Percentiles rank a stretch among this genome's conserved stretches.
Evolutionary conservation across 2,888 invertebrate species (phyloP).

Genomic region (Tribolium freemani): DNA sequence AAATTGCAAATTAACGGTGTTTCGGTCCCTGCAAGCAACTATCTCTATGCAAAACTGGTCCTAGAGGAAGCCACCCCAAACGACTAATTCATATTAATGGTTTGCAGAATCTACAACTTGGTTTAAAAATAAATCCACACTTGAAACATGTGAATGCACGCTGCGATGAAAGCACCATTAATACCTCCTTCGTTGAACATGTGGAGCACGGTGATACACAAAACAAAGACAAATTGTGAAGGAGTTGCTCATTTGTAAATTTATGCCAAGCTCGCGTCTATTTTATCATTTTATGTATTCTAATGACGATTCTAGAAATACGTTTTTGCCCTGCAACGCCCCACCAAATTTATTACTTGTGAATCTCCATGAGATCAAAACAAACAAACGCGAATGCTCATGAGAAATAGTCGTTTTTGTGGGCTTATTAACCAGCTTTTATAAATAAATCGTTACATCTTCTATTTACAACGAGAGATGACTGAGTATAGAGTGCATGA

Average conservation of each 20-base stretch:
- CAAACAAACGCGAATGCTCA: neutral
- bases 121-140: slow-evolving; percentile 13
- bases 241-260: slow-evolving; percentile 27
- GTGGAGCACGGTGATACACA: slow-evolving; percentile 17
- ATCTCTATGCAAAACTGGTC: slow-evolving; percentile 18
- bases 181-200: slow-evolving; percentile 22
- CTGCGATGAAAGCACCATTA: slow-evolving; percentile 32
- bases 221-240: slow-evolving; percentile 32
- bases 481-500: neutral
- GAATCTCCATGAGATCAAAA: neutral
- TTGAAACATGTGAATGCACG: slow-evolving; percentile 16
- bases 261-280: slow-evolving; percentile 6
- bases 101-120: neutral
- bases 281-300: slow-evolving; percentile 14
- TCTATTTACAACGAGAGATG: neutral
- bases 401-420: neutral
- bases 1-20: slow-evolving; percentile 27
- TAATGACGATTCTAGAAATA: slow-evolving; percentile 9
- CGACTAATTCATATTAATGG: slow-evolving; percentile 31
- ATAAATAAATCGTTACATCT: neutral
- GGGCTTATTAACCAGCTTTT: neutral
- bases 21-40: neutral
- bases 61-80: slow-evolving; percentile 8
- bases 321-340: neutral
- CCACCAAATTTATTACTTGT: slow-evolving; percentile 5